A percentile compares a stretch with the other conserved stretches of the same genome.
These are phyloP conservation scores for Thripadectes ignobilis DNA, from an alignment of 2,797 vertebrate genomes.

Conservation along the genomic window DNA sequence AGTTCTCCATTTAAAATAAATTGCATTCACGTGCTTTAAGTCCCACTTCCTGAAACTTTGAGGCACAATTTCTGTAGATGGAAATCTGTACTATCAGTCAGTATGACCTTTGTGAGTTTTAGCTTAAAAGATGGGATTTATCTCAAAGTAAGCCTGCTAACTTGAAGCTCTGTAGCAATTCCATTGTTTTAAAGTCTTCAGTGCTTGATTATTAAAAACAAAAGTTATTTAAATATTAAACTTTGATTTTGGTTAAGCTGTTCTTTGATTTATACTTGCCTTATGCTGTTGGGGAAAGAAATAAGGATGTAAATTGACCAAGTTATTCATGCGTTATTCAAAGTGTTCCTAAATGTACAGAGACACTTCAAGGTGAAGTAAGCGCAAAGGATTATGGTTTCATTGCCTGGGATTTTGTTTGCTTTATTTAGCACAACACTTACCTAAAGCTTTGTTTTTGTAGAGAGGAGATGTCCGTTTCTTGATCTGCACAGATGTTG, in stretches of 20 bases:
- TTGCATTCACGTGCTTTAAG: background rate
- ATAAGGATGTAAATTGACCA: background rate
- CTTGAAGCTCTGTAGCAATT: background rate
- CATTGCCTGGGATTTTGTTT: background rate
- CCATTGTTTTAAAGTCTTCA: background rate
- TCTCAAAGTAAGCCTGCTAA: background rate
- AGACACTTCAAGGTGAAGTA: background rate
- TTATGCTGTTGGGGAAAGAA: background rate
- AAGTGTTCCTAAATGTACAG: background rate
- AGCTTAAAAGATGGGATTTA: background rate
- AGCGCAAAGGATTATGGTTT: background rate
- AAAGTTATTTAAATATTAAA: background rate
- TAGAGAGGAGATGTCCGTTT: conserved; percentile 93
- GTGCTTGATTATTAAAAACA: background rate
- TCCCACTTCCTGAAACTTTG: background rate
- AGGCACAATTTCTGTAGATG: background rate
- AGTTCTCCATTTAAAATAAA: background rate
- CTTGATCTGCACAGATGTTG: conserved; percentile 96
- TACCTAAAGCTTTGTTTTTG: background rate
- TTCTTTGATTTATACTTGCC: background rate
- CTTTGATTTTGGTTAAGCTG: background rate
- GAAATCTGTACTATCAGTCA: background rate
- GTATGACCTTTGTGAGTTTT: background rate
- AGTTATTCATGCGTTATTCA: background rate
- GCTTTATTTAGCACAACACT: background rate